phyloP scores from a whole-genome alignment of 2,113 vertebrate genomes.

The Pampusana beccarii region DNA sequence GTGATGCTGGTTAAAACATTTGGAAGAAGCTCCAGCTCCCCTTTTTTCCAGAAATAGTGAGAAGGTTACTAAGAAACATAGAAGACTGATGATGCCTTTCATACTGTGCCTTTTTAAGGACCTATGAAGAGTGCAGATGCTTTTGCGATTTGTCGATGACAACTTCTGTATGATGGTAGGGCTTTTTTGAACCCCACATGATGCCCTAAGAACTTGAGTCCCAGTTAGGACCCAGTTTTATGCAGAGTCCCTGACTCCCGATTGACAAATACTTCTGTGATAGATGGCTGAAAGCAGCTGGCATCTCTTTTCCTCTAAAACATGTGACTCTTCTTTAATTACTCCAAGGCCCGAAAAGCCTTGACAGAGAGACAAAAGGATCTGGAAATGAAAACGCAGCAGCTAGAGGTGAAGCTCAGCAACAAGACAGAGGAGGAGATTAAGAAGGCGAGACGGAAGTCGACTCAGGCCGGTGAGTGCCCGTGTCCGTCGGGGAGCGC shows the following conservation, averaged over 20 bases:
- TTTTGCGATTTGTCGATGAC: background rate
- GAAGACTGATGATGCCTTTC: background rate
- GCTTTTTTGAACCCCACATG: background rate
- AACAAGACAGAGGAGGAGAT: conserved; percentile 98
- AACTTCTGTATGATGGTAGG: background rate
- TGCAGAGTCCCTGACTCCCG: background rate
- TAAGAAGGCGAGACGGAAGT: conserved; percentile 96
- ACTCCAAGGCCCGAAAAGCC: conserved; percentile 87
- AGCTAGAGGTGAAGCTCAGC: conserved; percentile 94
- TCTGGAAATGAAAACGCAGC: conserved; percentile 95
- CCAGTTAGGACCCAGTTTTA: background rate
- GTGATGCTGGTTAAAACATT: background rate
- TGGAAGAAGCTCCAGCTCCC: background rate
- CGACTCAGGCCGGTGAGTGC: conserved; percentile 93
- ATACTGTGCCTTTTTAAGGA: background rate
- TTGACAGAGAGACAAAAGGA: conserved; percentile 95
- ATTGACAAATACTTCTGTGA: background rate
- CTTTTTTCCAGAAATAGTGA: background rate
- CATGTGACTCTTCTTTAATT: background rate
- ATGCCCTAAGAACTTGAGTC: background rate
- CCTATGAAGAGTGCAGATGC: background rate
- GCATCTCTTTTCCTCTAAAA: background rate
- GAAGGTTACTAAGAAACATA: background rate
- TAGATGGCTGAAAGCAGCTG: background rate
- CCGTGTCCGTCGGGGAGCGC: accelerated